These are phyloP conservation scores for Botia kubotai DNA, from an alignment of 2,797 vertebrate species.

Conservation along the genomic window DNA sequence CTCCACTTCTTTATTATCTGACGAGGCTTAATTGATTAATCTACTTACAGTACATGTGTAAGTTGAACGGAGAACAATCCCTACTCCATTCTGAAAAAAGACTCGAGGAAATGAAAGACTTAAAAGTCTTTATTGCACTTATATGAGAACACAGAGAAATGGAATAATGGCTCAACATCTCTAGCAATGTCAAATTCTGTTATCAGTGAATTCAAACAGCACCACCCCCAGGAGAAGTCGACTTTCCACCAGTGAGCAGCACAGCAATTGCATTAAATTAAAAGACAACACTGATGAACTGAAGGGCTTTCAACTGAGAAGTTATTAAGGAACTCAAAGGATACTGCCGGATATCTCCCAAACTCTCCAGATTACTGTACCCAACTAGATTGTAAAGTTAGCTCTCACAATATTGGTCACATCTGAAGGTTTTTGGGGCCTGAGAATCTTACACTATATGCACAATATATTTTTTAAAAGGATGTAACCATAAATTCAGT, in stretches of 20 bases:
- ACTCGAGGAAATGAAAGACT: slow-evolving; percentile 56
- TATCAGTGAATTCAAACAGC: slow-evolving; percentile 91
- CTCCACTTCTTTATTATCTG: slow-evolving; percentile 48
- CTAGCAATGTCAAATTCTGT: slow-evolving; percentile 92
- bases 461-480: too few relatives aligned
- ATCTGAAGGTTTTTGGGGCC: background rate
- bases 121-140: slow-evolving; percentile 54
- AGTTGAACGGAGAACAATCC: slow-evolving; percentile 54
- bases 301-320: slow-evolving; percentile 52
- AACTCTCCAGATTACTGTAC: slow-evolving; percentile 4
- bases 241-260: slow-evolving; percentile 27
- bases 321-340: slow-evolving; percentile 42
- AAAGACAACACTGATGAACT: slow-evolving; percentile 56
- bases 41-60: slow-evolving; percentile 58
- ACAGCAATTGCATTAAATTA: slow-evolving; percentile 58
- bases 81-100: slow-evolving; percentile 38
- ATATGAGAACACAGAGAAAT: slow-evolving; percentile 81
- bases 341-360: slow-evolving; percentile 37
- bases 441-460: background rate
- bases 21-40: slow-evolving; percentile 61
- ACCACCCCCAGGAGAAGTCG: slow-evolving; percentile 69
- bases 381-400: slow-evolving; percentile 2
- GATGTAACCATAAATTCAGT: too few relatives aligned
- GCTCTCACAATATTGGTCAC: background rate
- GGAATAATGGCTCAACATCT: slow-evolving; percentile 92